Conservation (phyloP, 2,888 invertebrate genomes). For the Drosophila kambysellisi region DNA sequence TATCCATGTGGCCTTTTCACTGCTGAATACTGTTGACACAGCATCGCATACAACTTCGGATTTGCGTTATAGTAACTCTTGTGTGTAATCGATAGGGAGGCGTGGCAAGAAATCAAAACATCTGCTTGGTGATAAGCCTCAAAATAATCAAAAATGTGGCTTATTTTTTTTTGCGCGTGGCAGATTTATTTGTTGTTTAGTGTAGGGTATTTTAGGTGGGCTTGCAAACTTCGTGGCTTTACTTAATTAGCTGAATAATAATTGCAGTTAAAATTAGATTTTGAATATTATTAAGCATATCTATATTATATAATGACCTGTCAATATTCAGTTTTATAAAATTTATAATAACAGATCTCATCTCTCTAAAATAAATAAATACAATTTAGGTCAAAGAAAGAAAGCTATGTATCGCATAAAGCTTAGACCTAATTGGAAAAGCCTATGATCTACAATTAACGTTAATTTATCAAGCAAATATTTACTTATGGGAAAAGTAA, state of each 20-base stretch:
- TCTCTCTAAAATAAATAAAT: neutral
- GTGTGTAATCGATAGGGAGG: slow-evolving; percentile 38
- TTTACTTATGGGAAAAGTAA: neutral
- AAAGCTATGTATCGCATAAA: no score
- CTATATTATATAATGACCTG: neutral
- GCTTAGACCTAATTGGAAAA: neutral
- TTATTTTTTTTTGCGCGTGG: neutral
- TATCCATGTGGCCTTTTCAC: slow-evolving; percentile 19
- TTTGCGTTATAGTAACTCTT: slow-evolving; percentile 19
- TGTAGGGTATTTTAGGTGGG: slow-evolving; percentile 9
- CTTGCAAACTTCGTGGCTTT: neutral
- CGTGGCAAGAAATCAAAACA: slow-evolving; percentile 25
- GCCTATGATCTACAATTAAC: neutral
- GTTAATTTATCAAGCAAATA: slow-evolving; percentile 1
- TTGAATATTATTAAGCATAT: neutral
- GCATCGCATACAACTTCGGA: slow-evolving; percentile 25
- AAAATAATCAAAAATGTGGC: neutral
- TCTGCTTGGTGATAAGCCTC: slow-evolving; percentile 37
- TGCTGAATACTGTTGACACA: slow-evolving; percentile 44
- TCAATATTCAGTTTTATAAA: neutral
- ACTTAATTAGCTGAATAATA: neutral
- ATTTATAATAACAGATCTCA: neutral
- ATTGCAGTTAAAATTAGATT: neutral
- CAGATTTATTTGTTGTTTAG: neutral
- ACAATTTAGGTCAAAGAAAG: neutral